Percentiles rank a stretch among this genome's conserved stretches.
Evolutionary conservation across 2,888 invertebrate species (phyloP).

Genomic region (Oxytorus armatus): DNA sequence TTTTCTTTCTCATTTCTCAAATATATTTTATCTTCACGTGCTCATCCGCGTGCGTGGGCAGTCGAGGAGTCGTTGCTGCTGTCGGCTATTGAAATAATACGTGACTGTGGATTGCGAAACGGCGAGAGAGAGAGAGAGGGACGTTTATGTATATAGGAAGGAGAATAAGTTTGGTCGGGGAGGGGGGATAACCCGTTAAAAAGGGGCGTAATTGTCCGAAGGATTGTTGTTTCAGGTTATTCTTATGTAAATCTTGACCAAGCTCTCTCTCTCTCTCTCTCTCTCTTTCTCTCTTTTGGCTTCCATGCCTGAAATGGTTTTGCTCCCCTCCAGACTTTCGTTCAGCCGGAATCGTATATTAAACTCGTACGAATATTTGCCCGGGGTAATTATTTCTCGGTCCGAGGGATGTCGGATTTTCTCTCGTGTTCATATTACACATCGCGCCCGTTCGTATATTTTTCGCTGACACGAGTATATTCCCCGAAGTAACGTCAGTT

Average conservation of each 20-base stretch:
- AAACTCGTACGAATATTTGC: constrained; percentile 80
- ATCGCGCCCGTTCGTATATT: constrained; percentile 77
- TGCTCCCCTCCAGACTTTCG: constrained; percentile 19
- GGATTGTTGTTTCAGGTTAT: constrained; percentile 82
- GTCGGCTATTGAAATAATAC: constrained; percentile 80
- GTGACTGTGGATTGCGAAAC: constrained; percentile 71
- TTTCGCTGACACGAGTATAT: constrained; percentile 66
- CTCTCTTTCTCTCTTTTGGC: constrained; percentile 8
- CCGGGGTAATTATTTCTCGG: constrained; percentile 81
- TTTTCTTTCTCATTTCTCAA: constrained; percentile 19
- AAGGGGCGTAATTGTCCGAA: constrained; percentile 81
- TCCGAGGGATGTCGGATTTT: constrained; percentile 75
- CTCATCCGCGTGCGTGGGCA: constrained; percentile 54
- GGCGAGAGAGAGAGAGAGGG: background rate
- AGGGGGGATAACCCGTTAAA: constrained; percentile 74
- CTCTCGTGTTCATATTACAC: constrained; percentile 58
- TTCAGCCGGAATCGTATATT: constrained; percentile 53
- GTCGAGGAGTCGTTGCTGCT: constrained; percentile 15
- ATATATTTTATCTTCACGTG: constrained; percentile 52
- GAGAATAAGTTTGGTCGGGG: constrained; percentile 46
- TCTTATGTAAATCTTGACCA: constrained; percentile 83
- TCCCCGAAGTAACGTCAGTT: background rate
- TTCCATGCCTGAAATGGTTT: background rate
- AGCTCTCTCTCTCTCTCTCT: constrained; percentile 60
- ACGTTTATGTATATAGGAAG: constrained; percentile 25